Percentiles rank a stretch among this genome's conserved stretches.
Conservation (phyloP, 1,140 invertebrate genomes). For the Mizuhopecten yessoensis region DNA sequence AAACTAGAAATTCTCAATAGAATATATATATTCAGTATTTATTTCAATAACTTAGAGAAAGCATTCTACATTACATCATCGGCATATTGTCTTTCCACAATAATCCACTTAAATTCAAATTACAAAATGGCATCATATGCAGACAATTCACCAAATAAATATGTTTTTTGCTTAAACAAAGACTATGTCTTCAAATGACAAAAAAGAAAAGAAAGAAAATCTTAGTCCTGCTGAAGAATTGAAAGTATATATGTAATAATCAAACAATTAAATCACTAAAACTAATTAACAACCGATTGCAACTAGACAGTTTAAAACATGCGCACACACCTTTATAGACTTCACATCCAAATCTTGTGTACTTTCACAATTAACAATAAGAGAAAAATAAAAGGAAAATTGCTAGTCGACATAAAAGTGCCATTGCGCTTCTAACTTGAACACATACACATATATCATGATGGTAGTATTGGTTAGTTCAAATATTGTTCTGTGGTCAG, state of each 20-base stretch:
- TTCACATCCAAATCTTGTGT: not conserved
- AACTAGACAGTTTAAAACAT: not conserved
- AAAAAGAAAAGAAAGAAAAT: not conserved
- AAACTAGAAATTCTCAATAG: not conserved
- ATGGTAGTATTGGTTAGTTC: too few species aligned
- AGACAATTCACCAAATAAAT: not conserved
- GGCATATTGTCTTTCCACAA: too few species aligned
- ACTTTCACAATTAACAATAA: constrained; percentile 28
- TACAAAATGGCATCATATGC: not conserved
- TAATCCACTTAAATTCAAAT: too few species aligned
- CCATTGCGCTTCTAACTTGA: too few species aligned
- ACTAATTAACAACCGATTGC: not conserved
- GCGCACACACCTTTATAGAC: not conserved
- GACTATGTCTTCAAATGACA: too few species aligned
- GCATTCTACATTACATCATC: not conserved
- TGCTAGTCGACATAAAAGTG: too few species aligned
- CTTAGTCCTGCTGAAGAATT: not conserved
- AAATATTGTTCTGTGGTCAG: too few species aligned
- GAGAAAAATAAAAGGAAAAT: not conserved
- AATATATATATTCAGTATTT: not conserved
- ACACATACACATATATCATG: too few species aligned
- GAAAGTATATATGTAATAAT: too few species aligned
- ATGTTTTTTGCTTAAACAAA: too few species aligned
- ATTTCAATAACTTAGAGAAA: not conserved
- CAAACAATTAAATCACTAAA: not conserved